Evolutionary conservation across 2,113 vertebrate genomes (phyloP).

Genomic region (Tenebrosternarchus preto): DNA sequence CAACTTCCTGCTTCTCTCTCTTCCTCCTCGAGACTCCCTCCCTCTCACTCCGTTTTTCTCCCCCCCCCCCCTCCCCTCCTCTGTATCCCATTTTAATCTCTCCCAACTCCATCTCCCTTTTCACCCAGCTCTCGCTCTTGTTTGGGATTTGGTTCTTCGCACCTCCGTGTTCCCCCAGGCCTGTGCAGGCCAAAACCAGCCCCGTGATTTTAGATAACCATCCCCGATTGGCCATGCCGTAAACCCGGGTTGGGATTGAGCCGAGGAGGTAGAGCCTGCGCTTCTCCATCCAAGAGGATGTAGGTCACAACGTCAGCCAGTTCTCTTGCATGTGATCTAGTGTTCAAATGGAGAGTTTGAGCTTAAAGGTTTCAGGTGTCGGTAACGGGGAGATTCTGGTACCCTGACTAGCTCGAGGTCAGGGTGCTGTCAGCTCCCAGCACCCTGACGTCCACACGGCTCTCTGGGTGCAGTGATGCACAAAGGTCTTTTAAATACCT

Average conservation of each 20-base stretch:
- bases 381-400: no score
- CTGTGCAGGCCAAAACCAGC: not conserved
- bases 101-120: not conserved
- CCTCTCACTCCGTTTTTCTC: constrained; percentile 13
- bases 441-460: not conserved
- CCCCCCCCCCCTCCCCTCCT: constrained; percentile 38
- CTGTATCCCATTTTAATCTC: not conserved
- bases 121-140: not conserved
- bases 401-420: no score
- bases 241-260: constrained; percentile 22
- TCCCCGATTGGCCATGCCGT: constrained; percentile 2
- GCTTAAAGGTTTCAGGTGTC: constrained; percentile 46
- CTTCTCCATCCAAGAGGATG: constrained; percentile 13
- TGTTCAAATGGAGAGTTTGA: constrained; percentile 17
- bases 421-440: not conserved
- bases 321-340: constrained; percentile 8
- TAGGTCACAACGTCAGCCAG: constrained; percentile 25
- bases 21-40: constrained; percentile 39
- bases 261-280: not conserved
- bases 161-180: not conserved
- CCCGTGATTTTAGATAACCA: constrained; percentile 18
- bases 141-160: not conserved
- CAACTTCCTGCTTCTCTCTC: constrained; percentile 13
- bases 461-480: constrained; percentile 24
- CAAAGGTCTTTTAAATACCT: constrained; percentile 25